phyloP scores from a whole-genome alignment of 2,113 vertebrate genomes.

The Gymnarchus niloticus region DNA sequence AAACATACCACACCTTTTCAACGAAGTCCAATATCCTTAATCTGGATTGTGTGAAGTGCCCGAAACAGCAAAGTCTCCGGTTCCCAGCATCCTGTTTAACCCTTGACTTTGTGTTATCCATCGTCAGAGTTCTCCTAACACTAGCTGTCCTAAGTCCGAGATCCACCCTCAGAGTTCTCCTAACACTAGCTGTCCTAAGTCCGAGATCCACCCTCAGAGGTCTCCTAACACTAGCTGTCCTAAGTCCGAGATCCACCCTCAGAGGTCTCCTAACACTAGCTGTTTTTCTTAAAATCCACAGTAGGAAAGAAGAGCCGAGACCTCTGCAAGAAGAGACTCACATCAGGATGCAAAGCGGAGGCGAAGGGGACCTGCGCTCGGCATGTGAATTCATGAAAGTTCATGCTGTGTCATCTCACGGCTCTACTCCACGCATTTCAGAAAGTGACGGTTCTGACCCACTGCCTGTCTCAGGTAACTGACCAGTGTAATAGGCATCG shows the following conservation, averaged over 20 bases:
- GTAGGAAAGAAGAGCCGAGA: background rate
- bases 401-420: conserved; percentile 12
- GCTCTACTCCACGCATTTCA: background rate
- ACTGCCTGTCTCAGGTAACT: background rate
- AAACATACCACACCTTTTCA: background rate
- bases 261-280: background rate
- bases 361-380: background rate
- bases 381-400: conserved; percentile 15
- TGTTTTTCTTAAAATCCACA: background rate
- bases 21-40: background rate
- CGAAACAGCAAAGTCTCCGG: background rate
- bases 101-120: background rate
- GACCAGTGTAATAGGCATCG: background rate
- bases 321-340: background rate
- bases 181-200: background rate
- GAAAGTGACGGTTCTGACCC: background rate
- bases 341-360: conserved; percentile 11
- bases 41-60: background rate
- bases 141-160: too few relatives aligned
- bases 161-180: background rate
- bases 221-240: background rate
- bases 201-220: too few relatives aligned
- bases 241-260: too few relatives aligned
- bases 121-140: background rate
- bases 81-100: background rate